A percentile compares a stretch with the other conserved stretches of the same genome.
Conservation (phyloP, 30 jellyfish, hydroid and myxozoan species). For the Catostylus mosaicus region DNA sequence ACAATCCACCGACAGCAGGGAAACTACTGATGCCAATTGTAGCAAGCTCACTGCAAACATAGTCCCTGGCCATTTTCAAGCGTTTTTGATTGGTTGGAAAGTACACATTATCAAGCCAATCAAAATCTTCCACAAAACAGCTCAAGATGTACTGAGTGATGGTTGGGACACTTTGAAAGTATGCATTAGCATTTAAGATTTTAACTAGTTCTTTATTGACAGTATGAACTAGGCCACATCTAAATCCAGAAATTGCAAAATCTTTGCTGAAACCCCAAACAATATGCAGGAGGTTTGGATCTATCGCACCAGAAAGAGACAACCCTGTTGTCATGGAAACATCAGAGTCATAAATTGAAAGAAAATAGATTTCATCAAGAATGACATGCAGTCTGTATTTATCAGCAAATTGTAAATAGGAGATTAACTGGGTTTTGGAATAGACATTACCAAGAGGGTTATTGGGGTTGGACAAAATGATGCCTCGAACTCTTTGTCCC, state of each 20-base stretch:
- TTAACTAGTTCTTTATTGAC: conserved; percentile 47
- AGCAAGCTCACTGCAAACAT: conserved; percentile 38
- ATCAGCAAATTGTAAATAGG: conserved; percentile 49
- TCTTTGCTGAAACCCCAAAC: conserved; percentile 93
- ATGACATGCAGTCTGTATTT: conserved; percentile 61
- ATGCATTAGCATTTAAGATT: conserved; percentile 47
- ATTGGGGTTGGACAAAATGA: conserved; percentile 73
- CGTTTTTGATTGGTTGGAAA: conserved; percentile 53
- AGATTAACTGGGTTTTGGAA: conserved; percentile 40
- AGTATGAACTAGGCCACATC: conserved; percentile 82
- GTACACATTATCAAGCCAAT: conserved; percentile 72
- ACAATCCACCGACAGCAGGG: conserved; percentile 62
- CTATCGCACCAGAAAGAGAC: conserved; percentile 26
- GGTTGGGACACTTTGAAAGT: conserved; percentile 76
- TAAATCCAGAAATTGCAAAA: conserved; percentile 80
- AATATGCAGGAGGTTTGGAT: conserved; percentile 56
- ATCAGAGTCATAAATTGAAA: conserved; percentile 51
- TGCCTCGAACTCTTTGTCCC: conserved; percentile 61
- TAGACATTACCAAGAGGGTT: conserved; percentile 81
- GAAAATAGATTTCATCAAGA: conserved; percentile 76
- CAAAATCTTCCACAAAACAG: conserved; percentile 46
- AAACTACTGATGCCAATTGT: conserved; percentile 22
- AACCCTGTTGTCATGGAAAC: conserved; percentile 36
- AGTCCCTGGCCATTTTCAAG: conserved; percentile 27
- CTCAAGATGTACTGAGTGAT: conserved; percentile 56